Base-by-base conservation (phyloP, 1,140 invertebrate species). In the Heliothis virescens region DNA sequence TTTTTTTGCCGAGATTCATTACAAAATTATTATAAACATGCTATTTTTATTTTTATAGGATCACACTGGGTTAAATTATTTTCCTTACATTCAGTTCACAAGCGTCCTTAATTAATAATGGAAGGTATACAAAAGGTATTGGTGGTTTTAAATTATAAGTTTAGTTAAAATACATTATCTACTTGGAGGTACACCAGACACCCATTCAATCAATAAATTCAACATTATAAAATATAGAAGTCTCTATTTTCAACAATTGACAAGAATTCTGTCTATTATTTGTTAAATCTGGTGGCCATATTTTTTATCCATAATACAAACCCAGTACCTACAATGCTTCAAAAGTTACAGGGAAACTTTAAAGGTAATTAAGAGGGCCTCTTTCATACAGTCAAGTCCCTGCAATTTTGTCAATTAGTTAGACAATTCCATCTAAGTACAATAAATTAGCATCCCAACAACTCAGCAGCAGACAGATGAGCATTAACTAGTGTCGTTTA, bases 221-320 rank as follows among this genome's bases (percentile, higher is more conserved):
- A 92, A 91, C 89, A 80, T 78, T 50, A 79, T 80, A 90, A 91
- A 91, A 87, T 89, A 92, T 90, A 91, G 86, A 91, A 80, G 67
- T 86, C 84, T 90, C 80, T 91, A 89, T 86, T 86, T 89, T 89
- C 85, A 93, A 93, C 91, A 92, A 93, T 92, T 93, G 91, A 93
- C 91, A 89, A 92, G 85, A 88, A 84, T 83, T 86, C n/a, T 89
- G 86, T 82, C 85, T 88, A 84, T 75, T 77, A 48, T 75, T 80
- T 82, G 73, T 82, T 82, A 84, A 79, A 82, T 52, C 74, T 83
- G 86, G 83, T 87, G 86, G 87, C 84, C 82, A 16, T 47, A 52
- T 41, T 60, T n/a, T 69, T 59, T 59, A 69, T 77, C 16, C 55
- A 69, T 74, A 41, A 41, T 41, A 41, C 34, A 41, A 41, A 41